Conservation (phyloP, 2,888 invertebrate species). For the Unio pictorum region DNA sequence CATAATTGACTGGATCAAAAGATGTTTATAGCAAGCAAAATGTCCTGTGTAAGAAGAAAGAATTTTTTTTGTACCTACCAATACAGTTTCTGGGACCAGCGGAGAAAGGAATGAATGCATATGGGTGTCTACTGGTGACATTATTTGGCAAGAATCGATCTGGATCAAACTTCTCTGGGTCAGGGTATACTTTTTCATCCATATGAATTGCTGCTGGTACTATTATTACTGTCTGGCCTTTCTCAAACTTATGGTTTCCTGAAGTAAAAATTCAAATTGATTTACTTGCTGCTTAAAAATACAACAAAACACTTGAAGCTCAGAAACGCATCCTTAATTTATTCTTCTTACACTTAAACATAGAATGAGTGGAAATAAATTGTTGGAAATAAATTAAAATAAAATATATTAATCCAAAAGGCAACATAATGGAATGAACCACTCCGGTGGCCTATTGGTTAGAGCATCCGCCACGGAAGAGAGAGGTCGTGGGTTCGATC, state of each 20-base stretch:
- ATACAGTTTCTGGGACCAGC: constrained; percentile 74
- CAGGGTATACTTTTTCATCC: constrained; percentile 77
- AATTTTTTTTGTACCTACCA: constrained; percentile 55
- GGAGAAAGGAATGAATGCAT: constrained; percentile 73
- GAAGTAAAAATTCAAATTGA: constrained; percentile 6
- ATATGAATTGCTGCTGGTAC: constrained; percentile 74
- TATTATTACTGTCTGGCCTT: constrained; percentile 60
- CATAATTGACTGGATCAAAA: too few relatives aligned
- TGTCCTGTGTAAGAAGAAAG: neutral
- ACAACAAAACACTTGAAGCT: neutral
- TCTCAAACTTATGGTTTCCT: constrained; percentile 37
- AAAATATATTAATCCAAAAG: too few relatives aligned
- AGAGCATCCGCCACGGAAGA: too few relatives aligned
- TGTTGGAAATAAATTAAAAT: too few relatives aligned
- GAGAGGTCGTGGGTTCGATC: too few relatives aligned
- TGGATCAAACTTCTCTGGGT: constrained; percentile 84
- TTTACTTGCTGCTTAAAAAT: neutral
- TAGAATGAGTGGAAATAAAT: too few relatives aligned
- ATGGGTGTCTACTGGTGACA: constrained; percentile 81
- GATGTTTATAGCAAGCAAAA: too few relatives aligned
- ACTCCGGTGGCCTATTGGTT: too few relatives aligned
- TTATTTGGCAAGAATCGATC: constrained; percentile 83
- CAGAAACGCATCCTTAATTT: neutral
- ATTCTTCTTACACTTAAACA: too few relatives aligned
- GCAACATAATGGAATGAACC: too few relatives aligned